Conservation (phyloP, 2,888 invertebrate species). For the Melangyna quadrimaculata region DNA sequence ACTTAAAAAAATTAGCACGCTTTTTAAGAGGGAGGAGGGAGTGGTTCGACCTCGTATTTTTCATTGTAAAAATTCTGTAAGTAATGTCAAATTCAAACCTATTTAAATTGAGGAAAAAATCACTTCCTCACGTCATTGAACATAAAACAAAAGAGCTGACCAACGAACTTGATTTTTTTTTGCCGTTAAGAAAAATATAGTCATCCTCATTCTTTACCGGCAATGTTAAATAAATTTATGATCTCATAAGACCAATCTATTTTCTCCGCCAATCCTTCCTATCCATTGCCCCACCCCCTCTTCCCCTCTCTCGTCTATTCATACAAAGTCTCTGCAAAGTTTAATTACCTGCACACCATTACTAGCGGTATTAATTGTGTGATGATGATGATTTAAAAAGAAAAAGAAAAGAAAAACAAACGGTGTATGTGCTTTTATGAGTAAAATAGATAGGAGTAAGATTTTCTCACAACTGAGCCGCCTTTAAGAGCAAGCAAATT, state of each 20-base stretch:
- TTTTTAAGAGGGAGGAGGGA: too few relatives aligned
- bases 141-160: slow-evolving; percentile 23
- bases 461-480: slow-evolving; percentile 22
- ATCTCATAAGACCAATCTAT: slow-evolving; percentile 8
- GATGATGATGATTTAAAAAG: slow-evolving; percentile 33
- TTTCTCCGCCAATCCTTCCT: neutral
- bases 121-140: neutral
- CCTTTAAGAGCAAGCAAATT: slow-evolving; percentile 60
- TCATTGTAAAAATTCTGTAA: neutral
- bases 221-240: slow-evolving; percentile 23
- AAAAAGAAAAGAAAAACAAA: neutral
- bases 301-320: neutral
- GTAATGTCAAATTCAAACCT: neutral
- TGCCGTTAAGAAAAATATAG: neutral
- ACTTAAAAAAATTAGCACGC: too few relatives aligned
- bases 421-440: neutral
- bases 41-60: too few relatives aligned
- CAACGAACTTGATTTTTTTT: slow-evolving; percentile 17
- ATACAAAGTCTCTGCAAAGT: neutral
- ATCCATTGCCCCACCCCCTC: neutral
- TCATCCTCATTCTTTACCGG: neutral
- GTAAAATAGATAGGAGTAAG: neutral
- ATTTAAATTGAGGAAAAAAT: neutral
- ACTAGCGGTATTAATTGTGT: slow-evolving; percentile 49
- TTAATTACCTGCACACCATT: slow-evolving; percentile 26